A percentile compares a stretch with the other conserved stretches of the same genome.
These are phyloP conservation scores for Axinella damicornis DNA, from an alignment of 37 sponge, comb jelly and placozoan species.

Conservation along the genomic window DNA sequence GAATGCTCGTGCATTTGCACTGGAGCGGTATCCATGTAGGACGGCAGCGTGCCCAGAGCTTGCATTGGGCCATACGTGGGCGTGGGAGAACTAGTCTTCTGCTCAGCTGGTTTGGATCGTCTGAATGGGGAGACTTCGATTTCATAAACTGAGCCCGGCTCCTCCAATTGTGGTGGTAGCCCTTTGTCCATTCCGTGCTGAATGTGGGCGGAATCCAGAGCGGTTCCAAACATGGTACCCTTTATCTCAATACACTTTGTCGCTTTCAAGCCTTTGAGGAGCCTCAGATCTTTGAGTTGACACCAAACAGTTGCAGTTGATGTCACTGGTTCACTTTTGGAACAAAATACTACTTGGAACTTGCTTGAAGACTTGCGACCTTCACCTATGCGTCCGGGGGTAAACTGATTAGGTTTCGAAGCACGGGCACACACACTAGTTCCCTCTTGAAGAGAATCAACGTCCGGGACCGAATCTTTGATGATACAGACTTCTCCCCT, in stretches of 20 bases:
- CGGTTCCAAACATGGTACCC: slow-evolving; percentile 23
- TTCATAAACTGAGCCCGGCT: neutral
- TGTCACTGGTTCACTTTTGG: neutral
- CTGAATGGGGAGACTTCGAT: slow-evolving; percentile 27
- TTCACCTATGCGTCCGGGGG: slow-evolving; percentile 9
- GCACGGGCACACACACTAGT: slow-evolving; percentile 3
- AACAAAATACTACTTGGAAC: neutral
- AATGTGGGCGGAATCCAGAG: neutral
- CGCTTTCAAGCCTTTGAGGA: slow-evolving; percentile 22
- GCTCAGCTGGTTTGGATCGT: slow-evolving; percentile 3
- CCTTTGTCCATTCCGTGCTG: slow-evolving; percentile 7
- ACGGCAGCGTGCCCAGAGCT: slow-evolving; percentile 59
- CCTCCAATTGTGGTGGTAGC: neutral
- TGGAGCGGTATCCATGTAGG: slow-evolving; percentile 43
- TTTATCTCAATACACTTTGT: slow-evolving; percentile 14
- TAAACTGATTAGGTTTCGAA: neutral
- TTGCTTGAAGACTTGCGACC: neutral
- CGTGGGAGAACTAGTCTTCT: slow-evolving; percentile 14
- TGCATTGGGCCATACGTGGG: slow-evolving; percentile 70
- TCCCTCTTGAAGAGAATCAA: neutral
- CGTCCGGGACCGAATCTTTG: slow-evolving; percentile 6
- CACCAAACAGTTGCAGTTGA: neutral
- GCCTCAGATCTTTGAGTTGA: slow-evolving; percentile 11
- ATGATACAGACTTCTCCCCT: slow-evolving; percentile 22
- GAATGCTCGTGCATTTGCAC: neutral